Evolutionary conservation across 1,140 invertebrate species (phyloP).

Genomic region (Conopomorpha cramerella): DNA sequence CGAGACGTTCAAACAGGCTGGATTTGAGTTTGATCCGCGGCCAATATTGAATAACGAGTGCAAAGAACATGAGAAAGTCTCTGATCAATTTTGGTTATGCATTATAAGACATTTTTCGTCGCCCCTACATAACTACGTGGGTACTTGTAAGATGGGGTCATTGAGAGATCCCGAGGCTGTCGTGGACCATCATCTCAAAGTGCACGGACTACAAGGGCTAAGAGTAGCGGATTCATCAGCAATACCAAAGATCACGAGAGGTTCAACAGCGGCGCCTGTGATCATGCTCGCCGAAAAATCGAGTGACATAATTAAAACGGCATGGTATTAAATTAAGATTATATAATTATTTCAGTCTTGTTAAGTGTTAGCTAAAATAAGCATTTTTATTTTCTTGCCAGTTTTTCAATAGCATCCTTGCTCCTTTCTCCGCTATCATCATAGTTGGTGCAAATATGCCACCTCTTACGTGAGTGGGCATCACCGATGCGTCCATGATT

Average conservation of each 20-base stretch:
- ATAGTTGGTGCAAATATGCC: conserved; percentile 55
- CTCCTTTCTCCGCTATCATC: conserved; percentile 61
- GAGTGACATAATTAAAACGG: conserved; percentile 78
- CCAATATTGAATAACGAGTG: conserved; percentile 60
- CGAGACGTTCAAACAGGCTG: conserved; percentile 52
- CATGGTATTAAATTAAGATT: conserved; percentile 54
- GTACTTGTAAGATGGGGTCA: conserved; percentile 81
- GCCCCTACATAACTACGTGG: conserved; percentile 73
- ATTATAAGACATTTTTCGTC: conserved; percentile 67
- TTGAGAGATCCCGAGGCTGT: conserved; percentile 69
- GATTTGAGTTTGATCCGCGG: conserved; percentile 41
- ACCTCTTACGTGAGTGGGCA: conserved; percentile 53
- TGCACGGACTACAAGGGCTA: conserved; percentile 70
- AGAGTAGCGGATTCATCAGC: conserved; percentile 79
- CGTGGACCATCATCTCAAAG: conserved; percentile 72
- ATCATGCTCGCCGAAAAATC: conserved; percentile 90
- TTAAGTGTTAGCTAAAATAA: conserved; percentile 18
- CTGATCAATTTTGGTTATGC: conserved; percentile 77
- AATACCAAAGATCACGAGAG: conserved; percentile 72
- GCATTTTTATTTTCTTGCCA: conserved; percentile 45
- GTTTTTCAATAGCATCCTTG: conserved; percentile 41
- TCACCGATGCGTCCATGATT: conserved; percentile 57
- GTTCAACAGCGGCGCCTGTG: conserved; percentile 74
- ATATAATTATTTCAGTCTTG: conserved; percentile 4
- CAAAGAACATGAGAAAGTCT: conserved; percentile 54